These are phyloP conservation scores for Echeneis naucrates DNA, from an alignment of 2,797 vertebrate genomes.

Conservation along the genomic window DNA sequence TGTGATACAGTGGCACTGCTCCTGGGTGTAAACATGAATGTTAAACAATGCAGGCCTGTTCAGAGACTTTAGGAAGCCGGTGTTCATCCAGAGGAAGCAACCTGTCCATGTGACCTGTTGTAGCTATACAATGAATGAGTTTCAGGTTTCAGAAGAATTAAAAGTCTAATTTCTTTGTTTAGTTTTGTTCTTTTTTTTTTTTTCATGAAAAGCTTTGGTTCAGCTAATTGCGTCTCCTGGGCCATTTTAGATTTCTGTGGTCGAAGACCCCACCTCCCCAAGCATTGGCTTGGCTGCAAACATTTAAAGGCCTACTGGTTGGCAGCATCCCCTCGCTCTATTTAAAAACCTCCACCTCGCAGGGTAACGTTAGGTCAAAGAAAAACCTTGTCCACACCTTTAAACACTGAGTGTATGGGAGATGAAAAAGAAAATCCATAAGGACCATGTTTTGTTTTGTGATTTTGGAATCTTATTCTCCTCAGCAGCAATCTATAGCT, in stretches of 20 bases:
- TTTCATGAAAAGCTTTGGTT: conserved; percentile 56
- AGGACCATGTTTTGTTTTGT: conserved; percentile 17
- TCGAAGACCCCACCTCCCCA: conserved; percentile 42
- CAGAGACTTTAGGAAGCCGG: conserved; percentile 16
- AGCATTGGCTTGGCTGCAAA: conserved; percentile 62
- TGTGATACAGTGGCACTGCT: conserved; percentile 24
- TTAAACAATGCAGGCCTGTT: conserved; percentile 22
- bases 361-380: conserved; percentile 60
- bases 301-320: conserved; percentile 73
- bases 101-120: conserved; percentile 7
- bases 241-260: conserved; percentile 62
- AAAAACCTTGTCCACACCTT: conserved; percentile 34
- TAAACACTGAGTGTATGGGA: conserved; percentile 15
- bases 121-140: conserved; percentile 33
- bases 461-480: conserved; percentile 8
- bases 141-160: conserved; percentile 54
- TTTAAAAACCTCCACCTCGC: conserved; percentile 60
- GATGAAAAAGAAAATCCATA: conserved; percentile 5
- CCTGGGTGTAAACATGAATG: conserved; percentile 20
- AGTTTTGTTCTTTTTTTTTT: conserved; percentile 38
- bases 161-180: conserved; percentile 49
- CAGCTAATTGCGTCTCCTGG: conserved; percentile 77
- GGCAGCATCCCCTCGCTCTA: conserved; percentile 61
- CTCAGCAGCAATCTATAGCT: conserved; percentile 12
- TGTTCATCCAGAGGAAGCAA: conserved; percentile 20